Conservation (phyloP, 2,888 invertebrate genomes). For the Ramazzottius varieornatus region DNA sequence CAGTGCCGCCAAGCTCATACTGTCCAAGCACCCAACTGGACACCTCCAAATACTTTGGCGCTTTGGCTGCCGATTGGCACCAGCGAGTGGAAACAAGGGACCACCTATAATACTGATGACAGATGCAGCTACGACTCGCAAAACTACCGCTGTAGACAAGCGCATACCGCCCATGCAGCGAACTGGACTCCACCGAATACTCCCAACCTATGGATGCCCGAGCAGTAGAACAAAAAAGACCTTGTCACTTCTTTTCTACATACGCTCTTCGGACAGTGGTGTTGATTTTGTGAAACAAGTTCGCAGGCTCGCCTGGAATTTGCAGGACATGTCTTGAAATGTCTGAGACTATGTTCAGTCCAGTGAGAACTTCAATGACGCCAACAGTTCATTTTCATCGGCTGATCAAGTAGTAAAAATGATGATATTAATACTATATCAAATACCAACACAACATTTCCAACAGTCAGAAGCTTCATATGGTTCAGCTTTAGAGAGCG, state of each 20-base stretch:
- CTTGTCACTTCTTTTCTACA: not conserved
- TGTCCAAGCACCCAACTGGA: not conserved
- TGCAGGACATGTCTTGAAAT: too few relatives aligned
- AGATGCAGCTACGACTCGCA: not conserved
- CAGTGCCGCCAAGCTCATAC: not conserved
- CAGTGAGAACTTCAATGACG: too few relatives aligned
- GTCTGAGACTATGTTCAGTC: too few relatives aligned
- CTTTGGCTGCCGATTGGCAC: not conserved
- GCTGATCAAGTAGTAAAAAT: too few relatives aligned
- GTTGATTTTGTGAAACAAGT: too few relatives aligned
- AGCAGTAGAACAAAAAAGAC: not conserved
- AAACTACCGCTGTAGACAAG: not conserved
- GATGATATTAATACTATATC: too few relatives aligned
- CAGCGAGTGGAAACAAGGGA: not conserved
- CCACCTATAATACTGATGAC: not conserved
- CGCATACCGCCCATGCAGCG: not conserved
- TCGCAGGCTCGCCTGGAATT: too few relatives aligned
- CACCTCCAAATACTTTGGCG: not conserved
- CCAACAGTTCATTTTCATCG: too few relatives aligned
- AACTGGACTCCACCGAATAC: constrained; percentile 2
- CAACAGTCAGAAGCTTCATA: too few relatives aligned
- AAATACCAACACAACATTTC: too few relatives aligned
- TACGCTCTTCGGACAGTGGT: not conserved
- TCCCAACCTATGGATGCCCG: not conserved
- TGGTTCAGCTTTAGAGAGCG: too few relatives aligned